phyloP scores from a whole-genome alignment of 2,797 vertebrate genomes.

The Perodicticus potto region DNA sequence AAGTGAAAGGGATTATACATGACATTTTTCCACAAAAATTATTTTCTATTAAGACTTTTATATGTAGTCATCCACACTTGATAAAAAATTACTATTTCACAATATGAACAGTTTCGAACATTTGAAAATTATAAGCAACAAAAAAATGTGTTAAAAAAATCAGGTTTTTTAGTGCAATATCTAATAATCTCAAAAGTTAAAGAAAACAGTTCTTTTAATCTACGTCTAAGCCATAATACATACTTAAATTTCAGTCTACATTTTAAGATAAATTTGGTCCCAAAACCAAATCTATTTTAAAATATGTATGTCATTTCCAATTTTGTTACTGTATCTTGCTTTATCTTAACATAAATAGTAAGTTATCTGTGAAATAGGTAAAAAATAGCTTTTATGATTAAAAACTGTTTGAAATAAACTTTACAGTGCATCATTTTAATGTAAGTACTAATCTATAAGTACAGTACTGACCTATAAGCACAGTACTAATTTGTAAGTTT shows the following conservation, averaged over 20 bases:
- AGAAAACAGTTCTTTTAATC: slow-evolving; percentile 3
- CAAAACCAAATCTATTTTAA: background rate
- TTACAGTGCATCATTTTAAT: background rate
- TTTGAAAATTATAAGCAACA: slow-evolving; percentile 21
- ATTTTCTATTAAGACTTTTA: background rate
- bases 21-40: slow-evolving; percentile 4
- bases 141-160: background rate
- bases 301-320: background rate
- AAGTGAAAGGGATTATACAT: background rate
- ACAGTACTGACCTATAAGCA: too few relatives aligned
- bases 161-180: slow-evolving; percentile 12
- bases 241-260: slow-evolving; percentile 36
- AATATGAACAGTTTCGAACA: background rate
- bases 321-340: background rate
- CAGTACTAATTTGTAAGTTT: slow-evolving; percentile 29
- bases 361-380: background rate
- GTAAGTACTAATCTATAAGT: slow-evolving; percentile 31
- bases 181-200: slow-evolving; percentile 51
- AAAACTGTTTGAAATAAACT: slow-evolving; percentile 52
- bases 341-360: slow-evolving; percentile 39
- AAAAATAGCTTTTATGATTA: slow-evolving; percentile 19
- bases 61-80: background rate
- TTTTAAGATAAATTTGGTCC: slow-evolving; percentile 40
- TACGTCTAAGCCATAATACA: slow-evolving; percentile 36
- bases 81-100: background rate